These are phyloP conservation scores for Eugnorisma glareosa DNA, from an alignment of 2,888 invertebrate species.

Conservation along the genomic window DNA sequence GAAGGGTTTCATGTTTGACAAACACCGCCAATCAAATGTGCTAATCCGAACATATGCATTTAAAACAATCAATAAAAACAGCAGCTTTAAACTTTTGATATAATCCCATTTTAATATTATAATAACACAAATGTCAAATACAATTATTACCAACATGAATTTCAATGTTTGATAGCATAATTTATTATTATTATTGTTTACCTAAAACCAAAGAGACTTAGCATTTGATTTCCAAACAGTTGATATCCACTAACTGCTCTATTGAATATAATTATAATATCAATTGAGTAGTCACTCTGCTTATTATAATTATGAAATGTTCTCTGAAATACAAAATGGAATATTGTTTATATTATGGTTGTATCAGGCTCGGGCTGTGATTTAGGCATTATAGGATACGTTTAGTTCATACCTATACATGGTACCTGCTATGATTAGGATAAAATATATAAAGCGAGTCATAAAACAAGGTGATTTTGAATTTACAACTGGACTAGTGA, in stretches of 20 bases:
- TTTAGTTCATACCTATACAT: background rate
- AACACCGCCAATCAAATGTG: no score
- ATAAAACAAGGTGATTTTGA: background rate
- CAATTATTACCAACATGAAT: constrained; percentile 31
- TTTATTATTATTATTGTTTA: constrained; percentile 30
- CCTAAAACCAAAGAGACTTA: constrained; percentile 26
- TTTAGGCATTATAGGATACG: background rate
- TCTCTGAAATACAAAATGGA: constrained; percentile 1
- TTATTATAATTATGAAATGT: constrained; percentile 13
- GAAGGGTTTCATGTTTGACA: no score
- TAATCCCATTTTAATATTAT: constrained; percentile 17
- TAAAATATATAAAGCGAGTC: background rate
- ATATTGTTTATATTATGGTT: background rate
- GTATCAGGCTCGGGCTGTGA: background rate
- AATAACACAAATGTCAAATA: constrained; percentile 2
- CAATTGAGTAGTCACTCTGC: background rate
- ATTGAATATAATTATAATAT: constrained; percentile 15
- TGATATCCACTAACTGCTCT: background rate
- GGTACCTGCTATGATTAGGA: background rate
- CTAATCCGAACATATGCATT: background rate
- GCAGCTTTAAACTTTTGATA: background rate
- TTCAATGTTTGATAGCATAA: constrained; percentile 32
- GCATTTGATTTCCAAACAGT: constrained; percentile 33
- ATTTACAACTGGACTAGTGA: background rate
- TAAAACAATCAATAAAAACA: background rate